Conservation (phyloP, 1,140 invertebrate genomes). For the Drosophila kurseongensis region DNA sequence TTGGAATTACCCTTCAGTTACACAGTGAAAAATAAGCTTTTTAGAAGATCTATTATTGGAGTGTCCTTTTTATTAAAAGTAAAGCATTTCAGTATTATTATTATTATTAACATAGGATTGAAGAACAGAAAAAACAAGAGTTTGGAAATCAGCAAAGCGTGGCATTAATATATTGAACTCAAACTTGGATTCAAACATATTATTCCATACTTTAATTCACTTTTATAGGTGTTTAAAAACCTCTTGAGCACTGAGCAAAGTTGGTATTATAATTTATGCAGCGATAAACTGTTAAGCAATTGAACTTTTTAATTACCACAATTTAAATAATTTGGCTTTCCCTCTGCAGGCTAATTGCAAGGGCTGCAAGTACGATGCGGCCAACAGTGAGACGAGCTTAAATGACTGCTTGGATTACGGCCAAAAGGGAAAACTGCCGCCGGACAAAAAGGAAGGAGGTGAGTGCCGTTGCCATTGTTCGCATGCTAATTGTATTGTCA, state of each 20-base stretch:
- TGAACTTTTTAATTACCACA: not conserved
- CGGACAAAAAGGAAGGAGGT: constrained; percentile 61
- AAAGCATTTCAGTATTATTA: too few relatives aligned
- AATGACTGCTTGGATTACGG: constrained; percentile 73
- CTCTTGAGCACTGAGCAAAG: too few relatives aligned
- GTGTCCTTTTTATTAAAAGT: too few relatives aligned
- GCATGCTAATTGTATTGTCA: constrained; percentile 63
- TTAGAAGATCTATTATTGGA: not conserved
- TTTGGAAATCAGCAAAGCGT: too few relatives aligned
- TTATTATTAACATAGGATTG: too few relatives aligned
- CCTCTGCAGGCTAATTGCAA: constrained; percentile 64
- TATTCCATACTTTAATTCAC: too few relatives aligned
- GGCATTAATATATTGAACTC: too few relatives aligned
- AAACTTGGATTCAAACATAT: too few relatives aligned
- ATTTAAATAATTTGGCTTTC: not conserved
- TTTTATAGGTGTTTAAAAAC: too few relatives aligned
- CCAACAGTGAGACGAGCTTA: constrained; percentile 70
- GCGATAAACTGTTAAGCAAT: not conserved
- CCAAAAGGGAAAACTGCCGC: constrained; percentile 57
- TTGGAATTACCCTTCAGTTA: not conserved
- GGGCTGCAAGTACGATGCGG: constrained; percentile 76
- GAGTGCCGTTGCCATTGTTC: constrained; percentile 32
- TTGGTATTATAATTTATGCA: too few relatives aligned
- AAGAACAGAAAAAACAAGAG: too few relatives aligned
- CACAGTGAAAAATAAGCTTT: not conserved